Base-by-base conservation (phyloP, 2,113 vertebrate genomes). In the Natator depressus region DNA sequence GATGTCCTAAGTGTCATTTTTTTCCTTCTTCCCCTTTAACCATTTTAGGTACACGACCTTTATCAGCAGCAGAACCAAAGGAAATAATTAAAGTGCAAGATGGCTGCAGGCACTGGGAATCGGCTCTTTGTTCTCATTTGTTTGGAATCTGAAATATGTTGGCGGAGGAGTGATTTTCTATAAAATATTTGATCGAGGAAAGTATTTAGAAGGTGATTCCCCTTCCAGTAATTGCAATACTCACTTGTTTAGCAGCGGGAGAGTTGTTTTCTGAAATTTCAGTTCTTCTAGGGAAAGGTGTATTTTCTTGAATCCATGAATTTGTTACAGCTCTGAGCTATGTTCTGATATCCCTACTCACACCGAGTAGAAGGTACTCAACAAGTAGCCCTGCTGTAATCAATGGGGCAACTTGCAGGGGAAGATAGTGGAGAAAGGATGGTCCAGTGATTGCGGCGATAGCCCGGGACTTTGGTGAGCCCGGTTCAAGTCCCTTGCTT, bases 11-110 rank as follows among this genome's bases (percentile, higher is more conserved):
- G 53, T 54, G n/a, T 89, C 84, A 90, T 17, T 54, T 79, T 62
- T 93, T 88, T 96, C 29, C 69, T 83, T 94, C 83, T 93, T 82
- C 93, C 87, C 82, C 94, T 95, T 65, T 95, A 96, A 98, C 93
- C 92, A 84, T 94, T 97, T 97, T 95, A 95, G 89, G 93, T 90
- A 93, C 82, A 89, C 72, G 86, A 13, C 80, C 80, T 2, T 91
- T 93, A 93, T 93, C 96, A 94, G 88, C 42, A 85, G 94, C 93
- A 91, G 92, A 97, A 85, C 59, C 89, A 96, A 94, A 97, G 92
- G 90, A 95, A 94, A 90, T 94, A 85, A 97, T 97, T 96, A 95
- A 95, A 90, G 91, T 88, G 95, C 90, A 96, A 96, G 90, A 65
- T 87, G 93, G 50, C n/a, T 50, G 78, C 80, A 51, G 53, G 57